These are phyloP conservation scores for Drosophila watanabei DNA, from an alignment of 1,140 invertebrate species.

Conservation along the genomic window DNA sequence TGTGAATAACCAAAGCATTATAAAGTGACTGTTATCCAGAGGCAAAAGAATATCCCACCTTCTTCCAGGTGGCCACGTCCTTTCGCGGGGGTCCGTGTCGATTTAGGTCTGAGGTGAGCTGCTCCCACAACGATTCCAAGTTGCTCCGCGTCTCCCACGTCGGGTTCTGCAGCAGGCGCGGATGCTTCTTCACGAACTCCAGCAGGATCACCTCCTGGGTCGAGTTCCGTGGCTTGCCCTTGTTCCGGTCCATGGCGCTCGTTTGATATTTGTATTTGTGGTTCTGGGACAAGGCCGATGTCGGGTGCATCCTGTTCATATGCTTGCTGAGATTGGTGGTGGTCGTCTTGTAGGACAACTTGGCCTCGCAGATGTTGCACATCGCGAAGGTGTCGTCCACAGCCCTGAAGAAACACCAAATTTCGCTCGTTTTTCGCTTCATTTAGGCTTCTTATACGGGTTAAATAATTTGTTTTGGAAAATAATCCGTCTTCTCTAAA, in stretches of 20 bases:
- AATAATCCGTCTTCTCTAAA: background rate
- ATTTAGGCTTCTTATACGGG: conserved; percentile 28
- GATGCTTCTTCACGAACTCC: conserved; percentile 70
- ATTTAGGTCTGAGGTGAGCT: conserved; percentile 60
- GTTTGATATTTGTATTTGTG: conserved; percentile 55
- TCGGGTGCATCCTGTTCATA: conserved; percentile 74
- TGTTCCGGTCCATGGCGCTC: conserved; percentile 46
- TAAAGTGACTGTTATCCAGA: background rate
- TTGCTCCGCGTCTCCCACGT: conserved; percentile 61
- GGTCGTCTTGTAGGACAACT: conserved; percentile 71
- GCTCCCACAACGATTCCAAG: conserved; percentile 60
- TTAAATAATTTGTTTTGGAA: conserved; percentile 27
- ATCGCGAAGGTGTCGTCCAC: conserved; percentile 68
- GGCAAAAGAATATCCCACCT: conserved; percentile 17
- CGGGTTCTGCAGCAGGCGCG: conserved; percentile 62
- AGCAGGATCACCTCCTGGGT: conserved; percentile 61
- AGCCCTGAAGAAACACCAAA: conserved; percentile 70
- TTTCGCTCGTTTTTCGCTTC: conserved; percentile 72
- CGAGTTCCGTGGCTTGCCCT: conserved; percentile 62
- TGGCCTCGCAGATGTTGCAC: conserved; percentile 73
- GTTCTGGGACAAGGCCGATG: conserved; percentile 29
- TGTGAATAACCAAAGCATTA: conserved; percentile 1
- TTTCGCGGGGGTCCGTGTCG: conserved; percentile 60
- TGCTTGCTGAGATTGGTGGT: conserved; percentile 74
- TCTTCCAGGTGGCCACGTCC: conserved; percentile 68